Base-by-base conservation (phyloP, 2,888 invertebrate species). In the Ethmia dodecea region DNA sequence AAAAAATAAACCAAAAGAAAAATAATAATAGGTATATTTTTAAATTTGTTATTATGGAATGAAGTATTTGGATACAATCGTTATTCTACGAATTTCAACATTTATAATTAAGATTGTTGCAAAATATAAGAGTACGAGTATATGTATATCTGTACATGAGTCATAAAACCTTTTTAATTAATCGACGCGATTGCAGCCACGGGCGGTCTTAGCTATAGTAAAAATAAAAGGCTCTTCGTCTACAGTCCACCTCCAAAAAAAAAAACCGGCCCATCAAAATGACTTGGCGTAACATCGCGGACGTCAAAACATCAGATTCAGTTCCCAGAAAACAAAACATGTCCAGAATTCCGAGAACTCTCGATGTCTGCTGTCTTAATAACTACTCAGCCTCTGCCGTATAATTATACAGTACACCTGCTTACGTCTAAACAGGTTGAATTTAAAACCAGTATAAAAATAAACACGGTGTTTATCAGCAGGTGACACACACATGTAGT, bases 221-320 rank as follows among this genome's bases (percentile, higher is more conserved):
- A 36, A 35, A 35, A 24, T 25, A 29, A 28, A 33, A 27, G 15
- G 22, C 30, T 25, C 26, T 25, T 25, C 26, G 31, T 30, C 39
- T 35, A 35, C 39, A 36, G 39, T 33, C 38, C 28, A 30, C 9
- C 22, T 25, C 30, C 28, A 33, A 32, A 39, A 38, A 37, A 50
- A 46, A 45, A 20, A 10, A 18, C 5, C 40, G 16, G 29, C 25
- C 34, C 33, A 27, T 34, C 34, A 33, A 22, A 40, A 24, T 43
- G 40, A 40, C 45, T 43, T 38, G 47, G 38, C 29, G 35, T 26
- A 49, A 46, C 38, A 42, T 44, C 37, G 48, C 46, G 49, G 49
- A 52, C 53, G 55, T 66, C 62, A 59, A 62, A 60, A 59, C 61
- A 63, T 52, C 46, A 50, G 53, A 59, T 55, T 60, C 55, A 43